Percentiles rank a stretch among this genome's conserved stretches.
Evolutionary conservation across 53 echinoderm and acorn worm genomes (phyloP).

Genomic region (Apostichopus leukothele): DNA sequence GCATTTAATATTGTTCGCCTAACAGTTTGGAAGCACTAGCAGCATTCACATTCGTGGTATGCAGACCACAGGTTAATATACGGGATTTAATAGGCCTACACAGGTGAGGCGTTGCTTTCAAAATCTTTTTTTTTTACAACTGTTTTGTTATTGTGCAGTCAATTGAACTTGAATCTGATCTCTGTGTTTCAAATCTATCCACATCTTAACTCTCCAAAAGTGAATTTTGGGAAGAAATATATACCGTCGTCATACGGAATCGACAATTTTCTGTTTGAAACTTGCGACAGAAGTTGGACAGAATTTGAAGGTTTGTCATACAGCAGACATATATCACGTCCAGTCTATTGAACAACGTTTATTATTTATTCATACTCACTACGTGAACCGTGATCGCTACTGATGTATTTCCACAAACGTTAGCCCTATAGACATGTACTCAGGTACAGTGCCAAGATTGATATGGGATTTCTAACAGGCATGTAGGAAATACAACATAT

Average conservation of each 20-base stretch:
- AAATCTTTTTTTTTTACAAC: no score
- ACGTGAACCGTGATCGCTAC: no score
- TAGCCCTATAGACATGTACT: no score
- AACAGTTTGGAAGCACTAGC: not conserved
- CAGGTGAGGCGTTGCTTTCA: not conserved
- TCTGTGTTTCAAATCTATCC: no score
- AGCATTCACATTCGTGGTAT: not conserved
- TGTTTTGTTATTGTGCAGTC: not conserved
- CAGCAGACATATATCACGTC: not conserved
- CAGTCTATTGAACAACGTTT: not conserved
- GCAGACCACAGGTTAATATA: constrained; percentile 3
- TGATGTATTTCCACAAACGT: no score
- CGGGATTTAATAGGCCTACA: not conserved
- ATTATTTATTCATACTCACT: not conserved
- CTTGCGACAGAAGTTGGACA: not conserved
- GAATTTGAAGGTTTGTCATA: not conserved
- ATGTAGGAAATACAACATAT: no score
- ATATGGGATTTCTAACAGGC: no score
- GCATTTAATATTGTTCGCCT: not conserved
- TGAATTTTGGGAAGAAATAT: no score
- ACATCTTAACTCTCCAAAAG: no score
- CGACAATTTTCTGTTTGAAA: no score
- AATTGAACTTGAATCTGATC: not conserved
- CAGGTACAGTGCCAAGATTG: no score
- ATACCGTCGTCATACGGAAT: no score